phyloP scores from a whole-genome alignment of 2,797 vertebrate genomes.

The Enteromius treurensis region DNA sequence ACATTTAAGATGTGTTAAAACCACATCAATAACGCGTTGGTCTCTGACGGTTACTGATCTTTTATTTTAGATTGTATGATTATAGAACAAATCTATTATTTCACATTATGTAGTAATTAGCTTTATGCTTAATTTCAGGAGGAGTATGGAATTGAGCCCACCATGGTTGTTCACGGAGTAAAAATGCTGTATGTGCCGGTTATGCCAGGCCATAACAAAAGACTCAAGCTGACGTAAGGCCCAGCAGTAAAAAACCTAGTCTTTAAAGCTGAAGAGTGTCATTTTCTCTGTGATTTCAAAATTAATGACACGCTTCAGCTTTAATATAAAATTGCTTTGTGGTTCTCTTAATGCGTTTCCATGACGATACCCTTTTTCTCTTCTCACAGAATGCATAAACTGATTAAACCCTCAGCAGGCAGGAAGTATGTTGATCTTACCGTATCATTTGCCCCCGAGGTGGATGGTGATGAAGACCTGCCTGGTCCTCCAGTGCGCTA shows the following conservation, averaged over 20 bases:
- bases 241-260: background rate
- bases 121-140: constrained; percentile 76
- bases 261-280: background rate
- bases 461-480: constrained; percentile 92
- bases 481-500: constrained; percentile 96
- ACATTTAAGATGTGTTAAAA: background rate
- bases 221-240: constrained; percentile 94
- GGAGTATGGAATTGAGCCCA: constrained; percentile 95
- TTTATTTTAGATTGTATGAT: background rate
- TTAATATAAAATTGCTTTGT: background rate
- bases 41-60: background rate
- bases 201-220: constrained; percentile 97
- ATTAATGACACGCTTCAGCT: background rate
- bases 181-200: constrained; percentile 99
- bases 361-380: background rate
- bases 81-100: background rate
- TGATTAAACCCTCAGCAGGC: constrained; percentile 91
- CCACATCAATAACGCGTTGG: background rate
- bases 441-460: constrained; percentile 92
- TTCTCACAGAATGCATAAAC: constrained; percentile 91
- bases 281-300: background rate
- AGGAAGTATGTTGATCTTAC: constrained; percentile 96
- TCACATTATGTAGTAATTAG: too few species aligned
- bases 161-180: constrained; percentile 99
- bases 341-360: background rate